These are phyloP conservation scores for Drosophila watanabei DNA, from an alignment of 1,140 invertebrate species.

Conservation along the genomic window DNA sequence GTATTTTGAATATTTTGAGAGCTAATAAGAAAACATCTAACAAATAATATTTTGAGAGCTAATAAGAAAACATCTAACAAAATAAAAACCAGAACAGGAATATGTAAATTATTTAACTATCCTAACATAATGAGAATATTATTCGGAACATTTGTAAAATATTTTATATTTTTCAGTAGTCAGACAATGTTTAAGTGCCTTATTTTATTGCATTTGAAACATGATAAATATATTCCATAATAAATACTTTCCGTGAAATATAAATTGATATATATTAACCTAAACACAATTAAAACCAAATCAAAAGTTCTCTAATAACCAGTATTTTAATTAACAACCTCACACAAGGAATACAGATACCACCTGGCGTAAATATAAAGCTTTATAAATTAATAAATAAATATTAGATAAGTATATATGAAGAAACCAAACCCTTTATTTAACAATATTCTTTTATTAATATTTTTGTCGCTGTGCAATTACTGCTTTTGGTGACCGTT, in stretches of 20 bases:
- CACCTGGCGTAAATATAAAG: neutral
- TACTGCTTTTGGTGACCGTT: constrained; percentile 16
- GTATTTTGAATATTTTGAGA: neutral
- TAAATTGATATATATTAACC: neutral
- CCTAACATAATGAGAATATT: neutral
- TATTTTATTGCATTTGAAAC: too few species aligned
- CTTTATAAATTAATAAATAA: too few species aligned
- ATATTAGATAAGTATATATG: too few species aligned
- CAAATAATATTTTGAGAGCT: neutral
- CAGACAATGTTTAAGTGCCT: too few species aligned
- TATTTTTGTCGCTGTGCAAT: neutral
- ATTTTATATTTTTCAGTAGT: too few species aligned
- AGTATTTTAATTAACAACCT: neutral
- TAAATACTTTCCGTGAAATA: neutral
- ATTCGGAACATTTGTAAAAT: too few species aligned
- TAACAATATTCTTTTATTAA: neutral
- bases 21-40: neutral
- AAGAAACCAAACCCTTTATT: neutral
- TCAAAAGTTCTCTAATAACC: neutral
- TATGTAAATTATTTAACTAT: neutral
- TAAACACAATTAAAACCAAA: neutral
- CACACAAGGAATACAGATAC: neutral
- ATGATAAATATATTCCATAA: too few species aligned
- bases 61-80: neutral
- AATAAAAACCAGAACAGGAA: neutral